Base-by-base conservation (phyloP, 1,140 invertebrate genomes). In the Bombus huntii region DNA sequence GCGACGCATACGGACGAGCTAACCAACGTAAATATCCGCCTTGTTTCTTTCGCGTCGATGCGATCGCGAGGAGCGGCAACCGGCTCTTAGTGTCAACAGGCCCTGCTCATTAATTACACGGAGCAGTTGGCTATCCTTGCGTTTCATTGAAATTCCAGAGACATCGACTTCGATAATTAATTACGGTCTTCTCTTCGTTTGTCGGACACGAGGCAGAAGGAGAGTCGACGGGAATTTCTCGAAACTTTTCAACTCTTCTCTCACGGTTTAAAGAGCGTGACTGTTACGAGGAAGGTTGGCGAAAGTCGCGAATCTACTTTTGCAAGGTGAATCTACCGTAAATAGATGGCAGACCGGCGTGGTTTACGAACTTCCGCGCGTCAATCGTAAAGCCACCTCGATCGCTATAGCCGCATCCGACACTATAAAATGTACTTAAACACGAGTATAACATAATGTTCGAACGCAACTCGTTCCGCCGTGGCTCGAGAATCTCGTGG, bases 351-450 rank as follows among this genome's bases (percentile, higher is more conserved):
- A 13, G 9, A 22, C 18, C 10, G 68, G 53, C 53, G 37, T 37
- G 72, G 42, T 83, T 84, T 71, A 77, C 65, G 75, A 57, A 84
- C 12, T 8, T 78, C 15, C 3, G 66, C 28, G 34, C 42, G 47
- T 5, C 22, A 42, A 6, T 62, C 28, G 42, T 42, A 10, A 25
- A 47, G 39, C 34, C 18, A 53, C 18, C 1, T 22, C 47, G 47
- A 53, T 53, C 47, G 47, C 47, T 53, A 8, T 8, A 53, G 47
- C 18, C n/a, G 62, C 39, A 8, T 62, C 31, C 42, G 34, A 34
- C 8, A 12, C 68, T 37, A 47, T 85, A 80, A 85, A 85, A 65
- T 80, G 31, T 68, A 31, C 42, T 76, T 85, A 73, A 80, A 73
- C 83, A 53, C 57, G 18, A 37, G 44, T 53, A 44, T 80, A 85